Base-by-base conservation (phyloP, 2,113 vertebrate genomes). In the Monarcha castaneiventris region DNA sequence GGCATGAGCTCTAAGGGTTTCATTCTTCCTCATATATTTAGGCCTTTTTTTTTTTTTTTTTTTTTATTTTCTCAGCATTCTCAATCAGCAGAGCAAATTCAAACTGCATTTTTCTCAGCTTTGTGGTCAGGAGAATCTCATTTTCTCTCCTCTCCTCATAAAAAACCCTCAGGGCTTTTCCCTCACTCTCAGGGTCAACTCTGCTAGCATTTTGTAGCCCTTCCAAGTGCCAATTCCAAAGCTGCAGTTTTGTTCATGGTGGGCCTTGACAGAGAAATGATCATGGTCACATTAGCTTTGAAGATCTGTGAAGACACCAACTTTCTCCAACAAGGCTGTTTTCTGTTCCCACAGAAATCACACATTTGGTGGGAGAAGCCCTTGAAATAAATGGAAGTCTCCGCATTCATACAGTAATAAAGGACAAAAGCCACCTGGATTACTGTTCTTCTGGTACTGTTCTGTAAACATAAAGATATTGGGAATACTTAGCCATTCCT, bases 321-420 rank as follows among this genome's bases (percentile, higher is more conserved):
- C 0, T 1, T 69, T 82, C 62, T 85, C 48, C 7, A 7, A 44
- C 27, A 27, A 64, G 11, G 10, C 27, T 69, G 52, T 67, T 85
- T 91, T 88, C 68, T 93, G 49, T 79, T 94, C 87, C 73, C 49
- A 86, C 64, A 93, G 73, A 97, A 97, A 86, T 81, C 69, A 93
- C 37, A 11, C 15, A 32, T 72, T 77, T 88, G 64, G 71, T 68
- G 49, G 59, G 72, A 67, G 51, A 35, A 77, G 74, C 59, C 55
- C 68, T 84, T 88, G 84, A 90, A 75, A 88, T 68, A 46, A 86
- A 88, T 63, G 41, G 32, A 90, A 81, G n/a, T 61, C 56, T 83
- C 55, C 1, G 6, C 67, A 77, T 94, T 88, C 84, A 92, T 21
- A 61, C 30, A 89, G 58, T 52, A 80, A 92, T 87, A 87, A 95